Evolutionary conservation across 2,888 invertebrate species (phyloP), one percentile per base, ranked within the genome.

Genomic region (Cryptocheilus praepositus): DNA sequence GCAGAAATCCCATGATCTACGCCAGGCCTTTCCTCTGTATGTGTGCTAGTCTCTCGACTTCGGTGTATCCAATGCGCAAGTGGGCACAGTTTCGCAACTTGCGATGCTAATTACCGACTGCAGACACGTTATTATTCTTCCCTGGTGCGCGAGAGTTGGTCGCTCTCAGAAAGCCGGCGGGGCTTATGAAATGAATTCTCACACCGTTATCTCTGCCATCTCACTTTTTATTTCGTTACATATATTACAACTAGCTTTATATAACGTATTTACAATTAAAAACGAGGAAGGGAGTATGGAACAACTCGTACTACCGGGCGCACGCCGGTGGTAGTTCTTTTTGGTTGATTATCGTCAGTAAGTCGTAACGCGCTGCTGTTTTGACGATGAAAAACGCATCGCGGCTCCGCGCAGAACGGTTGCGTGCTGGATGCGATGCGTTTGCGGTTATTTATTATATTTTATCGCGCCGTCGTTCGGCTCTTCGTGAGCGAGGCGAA

Each of bases 131-230:
- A 82, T 82, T 84, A 82, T 83, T 83, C 79, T 70, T 74, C 77
- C 73, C 65, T 61, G 66, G 64, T 58, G 13, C 53, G 70, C 51
- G 60, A 67, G 36, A 36, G 36, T 36, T 11, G 36, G 79, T 81
- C 80, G 77, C 76, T 36, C 43, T 36, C 1, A 56, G 21, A 3
- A 8, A 22, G 22, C 44, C 52, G 19, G 16, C 15, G 75, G 69
- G 78, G 62, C 78, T 87, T 88, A 81, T 80, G 85, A 88, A 88
- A 88, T 86, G 67, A 85, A 83, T 87, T 88, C 86, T 85, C 88
- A 88, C 87, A 86, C 83, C 74, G 61, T 21, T 65, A 55, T 70
- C 55, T 79, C 76, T 73, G 71, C 60, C 67, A 80, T 82, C 77
- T 78, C 53, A 61, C 74, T 83, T 74, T 85, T 85, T 85, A 83